phyloP scores from a whole-genome alignment of 64 coral and sea anemone genomes.

The Porites australiensis region DNA sequence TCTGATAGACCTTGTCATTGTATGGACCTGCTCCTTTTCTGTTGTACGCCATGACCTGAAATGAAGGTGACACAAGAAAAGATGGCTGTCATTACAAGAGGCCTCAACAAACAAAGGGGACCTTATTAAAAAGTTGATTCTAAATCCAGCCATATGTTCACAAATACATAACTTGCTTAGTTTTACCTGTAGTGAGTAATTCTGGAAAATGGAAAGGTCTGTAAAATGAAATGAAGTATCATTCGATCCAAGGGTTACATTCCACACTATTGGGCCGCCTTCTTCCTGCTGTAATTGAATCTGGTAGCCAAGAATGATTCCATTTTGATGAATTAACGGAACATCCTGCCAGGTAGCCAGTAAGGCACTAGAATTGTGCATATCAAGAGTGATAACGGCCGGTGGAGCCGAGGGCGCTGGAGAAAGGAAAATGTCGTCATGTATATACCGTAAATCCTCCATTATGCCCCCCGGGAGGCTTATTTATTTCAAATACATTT shows the following conservation, averaged over 20 bases:
- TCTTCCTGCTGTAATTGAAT: conserved; percentile 1
- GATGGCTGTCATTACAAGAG: no score
- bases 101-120: no score
- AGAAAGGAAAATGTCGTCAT: not conserved
- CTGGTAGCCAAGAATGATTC: conserved; percentile 4
- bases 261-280: not conserved
- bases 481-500: no score
- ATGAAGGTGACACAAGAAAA: not conserved
- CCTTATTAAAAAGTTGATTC: no score
- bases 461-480: no score
- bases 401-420: conserved; percentile 2
- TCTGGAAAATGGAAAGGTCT: not conserved
- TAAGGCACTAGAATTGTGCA: not conserved
- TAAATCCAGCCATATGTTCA: no score
- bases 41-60: not conserved
- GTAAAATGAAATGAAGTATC: not conserved
- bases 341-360: not conserved
- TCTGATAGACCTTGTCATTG: conserved; percentile 1
- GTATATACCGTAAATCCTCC: no score
- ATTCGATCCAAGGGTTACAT: not conserved
- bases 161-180: no score
- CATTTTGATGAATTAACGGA: conserved; percentile 13
- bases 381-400: not conserved
- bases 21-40: not conserved
- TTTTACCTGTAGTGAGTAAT: conserved; percentile 8